phyloP scores from a whole-genome alignment of 92 coral and sea anemone genomes.

The Umimayanthus kanabou region DNA sequence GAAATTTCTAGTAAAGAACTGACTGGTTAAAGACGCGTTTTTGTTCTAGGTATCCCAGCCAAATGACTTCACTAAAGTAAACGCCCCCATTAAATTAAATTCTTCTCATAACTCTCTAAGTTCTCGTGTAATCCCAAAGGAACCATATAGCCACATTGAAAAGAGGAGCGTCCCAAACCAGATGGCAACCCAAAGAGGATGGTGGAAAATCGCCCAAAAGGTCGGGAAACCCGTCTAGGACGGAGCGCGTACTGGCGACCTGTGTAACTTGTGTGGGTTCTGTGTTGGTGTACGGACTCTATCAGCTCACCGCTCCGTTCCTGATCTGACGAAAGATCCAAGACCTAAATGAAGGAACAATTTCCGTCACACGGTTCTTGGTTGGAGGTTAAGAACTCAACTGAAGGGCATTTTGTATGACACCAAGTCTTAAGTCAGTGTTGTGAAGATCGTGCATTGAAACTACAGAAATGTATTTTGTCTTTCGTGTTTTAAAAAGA shows the following conservation, averaged over 20 bases:
- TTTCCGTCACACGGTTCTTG: background rate
- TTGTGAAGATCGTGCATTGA: background rate
- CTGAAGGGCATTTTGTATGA: background rate
- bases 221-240: background rate
- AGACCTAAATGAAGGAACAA: background rate
- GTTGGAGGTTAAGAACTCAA: background rate
- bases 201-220: background rate
- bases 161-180: background rate
- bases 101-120: background rate
- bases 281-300: slow-evolving; percentile 32
- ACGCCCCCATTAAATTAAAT: background rate
- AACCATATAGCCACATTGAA: background rate
- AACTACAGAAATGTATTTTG: too few species aligned
- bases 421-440: background rate
- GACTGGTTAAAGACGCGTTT: too few species aligned
- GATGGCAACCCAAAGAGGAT: background rate
- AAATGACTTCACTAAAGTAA: too few species aligned
- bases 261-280: slow-evolving; percentile 31
- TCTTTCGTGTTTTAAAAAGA: too few species aligned
- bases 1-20: too few species aligned
- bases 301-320: slow-evolving; percentile 14
- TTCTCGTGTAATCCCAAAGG: background rate
- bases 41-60: too few species aligned
- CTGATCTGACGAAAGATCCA: background rate
- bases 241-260: slow-evolving; percentile 14